Evolutionary conservation across 2,888 invertebrate species (phyloP).

Genomic region (Polyommatus icarus): DNA sequence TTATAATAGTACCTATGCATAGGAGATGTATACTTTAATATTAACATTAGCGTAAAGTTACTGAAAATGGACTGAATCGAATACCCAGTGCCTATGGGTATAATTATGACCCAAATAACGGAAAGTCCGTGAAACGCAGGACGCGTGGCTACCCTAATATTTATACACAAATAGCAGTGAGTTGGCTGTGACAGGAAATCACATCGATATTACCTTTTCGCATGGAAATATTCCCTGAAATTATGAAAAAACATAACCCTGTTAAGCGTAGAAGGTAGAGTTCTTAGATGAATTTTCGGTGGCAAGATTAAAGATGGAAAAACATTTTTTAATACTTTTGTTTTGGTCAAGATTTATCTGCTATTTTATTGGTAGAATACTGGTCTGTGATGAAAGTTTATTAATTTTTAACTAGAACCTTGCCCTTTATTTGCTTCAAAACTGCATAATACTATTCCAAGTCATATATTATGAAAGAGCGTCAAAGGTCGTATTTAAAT

Average conservation of each 20-base stretch:
- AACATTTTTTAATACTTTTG: no score
- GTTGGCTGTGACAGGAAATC: conserved; percentile 36
- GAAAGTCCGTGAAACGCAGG: conserved; percentile 7
- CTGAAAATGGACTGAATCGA: background rate
- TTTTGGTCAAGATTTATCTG: no score
- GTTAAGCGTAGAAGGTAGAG: background rate
- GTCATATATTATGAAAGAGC: background rate
- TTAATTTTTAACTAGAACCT: background rate
- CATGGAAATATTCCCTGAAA: conserved; percentile 16
- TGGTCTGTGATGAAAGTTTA: no score
- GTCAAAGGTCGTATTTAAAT: background rate
- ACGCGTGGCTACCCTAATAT: conserved; percentile 32
- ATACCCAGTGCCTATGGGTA: background rate
- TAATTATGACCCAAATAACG: background rate
- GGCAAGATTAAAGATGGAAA: background rate
- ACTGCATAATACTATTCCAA: background rate
- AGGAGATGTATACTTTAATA: no score
- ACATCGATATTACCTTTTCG: conserved; percentile 33
- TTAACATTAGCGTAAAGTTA: no score
- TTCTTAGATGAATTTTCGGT: background rate
- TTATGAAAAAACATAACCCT: background rate
- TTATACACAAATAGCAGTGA: conserved; percentile 39
- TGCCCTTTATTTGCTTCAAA: background rate
- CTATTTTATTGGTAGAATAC: no score
- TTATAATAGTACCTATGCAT: no score